A percentile compares a stretch with the other conserved stretches of the same genome.
Conservation (phyloP, 1,140 invertebrate genomes). For the Globodera rostochiensis region DNA sequence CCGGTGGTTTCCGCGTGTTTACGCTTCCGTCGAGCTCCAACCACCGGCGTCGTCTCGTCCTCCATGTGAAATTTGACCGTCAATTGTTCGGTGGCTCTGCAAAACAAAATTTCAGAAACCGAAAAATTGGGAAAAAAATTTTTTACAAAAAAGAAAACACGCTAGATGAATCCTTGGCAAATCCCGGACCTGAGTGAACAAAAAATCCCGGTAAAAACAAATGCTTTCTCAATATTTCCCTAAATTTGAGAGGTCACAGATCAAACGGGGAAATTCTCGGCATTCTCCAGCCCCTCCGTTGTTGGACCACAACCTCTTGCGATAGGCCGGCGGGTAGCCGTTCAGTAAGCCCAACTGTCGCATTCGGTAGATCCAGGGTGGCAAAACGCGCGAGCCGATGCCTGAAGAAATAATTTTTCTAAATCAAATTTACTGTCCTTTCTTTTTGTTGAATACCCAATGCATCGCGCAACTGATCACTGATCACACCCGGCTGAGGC, state of each 20-base stretch:
- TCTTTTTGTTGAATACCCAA: neutral
- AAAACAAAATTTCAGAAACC: too few species aligned
- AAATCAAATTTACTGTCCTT: too few species aligned
- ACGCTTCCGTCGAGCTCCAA: neutral
- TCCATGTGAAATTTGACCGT: neutral
- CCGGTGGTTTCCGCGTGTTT: neutral
- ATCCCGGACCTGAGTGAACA: too few species aligned
- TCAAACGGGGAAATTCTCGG: too few species aligned
- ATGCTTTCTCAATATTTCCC: too few species aligned
- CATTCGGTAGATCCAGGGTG: constrained; percentile 18
- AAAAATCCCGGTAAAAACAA: too few species aligned
- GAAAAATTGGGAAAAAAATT: too few species aligned
- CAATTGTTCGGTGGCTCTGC: neutral
- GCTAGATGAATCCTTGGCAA: too few species aligned
- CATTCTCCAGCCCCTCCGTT: too few species aligned
- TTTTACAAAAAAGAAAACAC: too few species aligned
- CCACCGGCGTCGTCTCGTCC: neutral
- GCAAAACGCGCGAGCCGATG: constrained; percentile 27
- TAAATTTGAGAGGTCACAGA: too few species aligned
- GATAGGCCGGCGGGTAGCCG: constrained; percentile 84
- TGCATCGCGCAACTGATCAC: constrained; percentile 51
- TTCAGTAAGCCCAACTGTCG: constrained; percentile 75
- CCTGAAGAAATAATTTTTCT: neutral
- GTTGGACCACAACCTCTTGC: too few species aligned
- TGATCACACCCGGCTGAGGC: constrained; percentile 60